Base-by-base conservation (phyloP, 1,140 invertebrate species). In the Sinonovacula constricta region DNA sequence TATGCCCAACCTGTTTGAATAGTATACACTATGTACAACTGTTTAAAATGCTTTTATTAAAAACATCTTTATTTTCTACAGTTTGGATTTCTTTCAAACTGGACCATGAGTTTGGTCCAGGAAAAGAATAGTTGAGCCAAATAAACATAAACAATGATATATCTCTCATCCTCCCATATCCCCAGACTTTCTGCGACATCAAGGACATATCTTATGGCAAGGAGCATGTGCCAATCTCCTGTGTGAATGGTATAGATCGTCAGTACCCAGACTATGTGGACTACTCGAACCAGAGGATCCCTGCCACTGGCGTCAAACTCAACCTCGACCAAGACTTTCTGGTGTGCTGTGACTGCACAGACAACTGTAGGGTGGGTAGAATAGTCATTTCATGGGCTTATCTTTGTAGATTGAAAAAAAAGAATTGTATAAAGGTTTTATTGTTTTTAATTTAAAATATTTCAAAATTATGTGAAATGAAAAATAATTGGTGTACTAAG, bases 161-260 rank as follows among this genome's bases (percentile, higher is more conserved):
- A 18, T 1, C 34, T 56, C n/a, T 62, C 33, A 18, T 53, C n/a
- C n/a, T n/a, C n/a, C n/a, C n/a, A n/a, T n/a, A n/a, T n/a, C n/a
- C n/a, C 26, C 79, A 88, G 85, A 90, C 88, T 45, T 90, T 89
- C 81, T 89, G 89, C 86, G 86, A 90, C 77, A 90, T 91, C 54
- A 90, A 94, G 90, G 95, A 95, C 90, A 89, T 95, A 14, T 94
- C 94, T 28, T 94, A 94, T 84, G 96, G 96, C 7, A 94, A 95
- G 68, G 98, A 99, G 92, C 95, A 95, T 85, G 94, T 97, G 26
- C 94, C 94, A 1, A 95, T 99, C 59, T 95, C 95, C 0, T 96
- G 96, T 85, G 96, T 98, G 0, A 99, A 99, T 91, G 95, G 95
- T 79, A 93, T 98, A 69, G 96, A 98, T 90, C 93, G 94, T 70